A percentile compares a stretch with the other conserved stretches of the same genome.
Conservation (phyloP, 2,888 invertebrate genomes). For the Plebejus melissa region DNA sequence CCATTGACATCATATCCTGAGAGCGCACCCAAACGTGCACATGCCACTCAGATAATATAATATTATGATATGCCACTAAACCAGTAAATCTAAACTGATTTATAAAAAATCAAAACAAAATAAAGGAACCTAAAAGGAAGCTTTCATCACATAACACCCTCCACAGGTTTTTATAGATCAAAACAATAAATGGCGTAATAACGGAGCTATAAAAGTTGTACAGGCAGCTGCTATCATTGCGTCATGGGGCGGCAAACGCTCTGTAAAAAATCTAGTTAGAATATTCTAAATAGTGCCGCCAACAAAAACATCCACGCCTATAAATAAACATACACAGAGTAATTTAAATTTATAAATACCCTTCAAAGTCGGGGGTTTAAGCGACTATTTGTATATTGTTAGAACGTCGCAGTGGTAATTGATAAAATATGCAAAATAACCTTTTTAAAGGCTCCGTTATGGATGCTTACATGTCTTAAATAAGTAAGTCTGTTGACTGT, state of each 20-base stretch:
- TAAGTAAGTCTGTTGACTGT: constrained; percentile 1
- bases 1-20: too few species aligned
- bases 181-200: background rate
- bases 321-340: constrained; percentile 14
- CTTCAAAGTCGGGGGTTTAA: constrained; percentile 31
- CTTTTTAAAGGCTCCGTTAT: constrained; percentile 44
- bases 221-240: background rate
- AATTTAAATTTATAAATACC: constrained; percentile 35
- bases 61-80: too few species aligned
- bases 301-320: constrained; percentile 20
- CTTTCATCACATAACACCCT: background rate
- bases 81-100: too few species aligned
- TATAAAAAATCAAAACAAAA: background rate
- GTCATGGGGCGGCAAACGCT: background rate
- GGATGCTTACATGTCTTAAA: constrained; percentile 31
- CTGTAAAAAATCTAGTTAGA: constrained; percentile 21
- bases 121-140: background rate
- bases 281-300: constrained; percentile 22
- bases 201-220: background rate
- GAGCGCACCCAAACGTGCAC: too few species aligned
- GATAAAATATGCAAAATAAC: constrained; percentile 71
- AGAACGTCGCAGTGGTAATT: constrained; percentile 60
- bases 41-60: too few species aligned
- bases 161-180: background rate
- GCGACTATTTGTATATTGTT: constrained; percentile 67